Evolutionary conservation across 2,113 vertebrate genomes (phyloP).

Genomic region (Rhagologus leucostigma): DNA sequence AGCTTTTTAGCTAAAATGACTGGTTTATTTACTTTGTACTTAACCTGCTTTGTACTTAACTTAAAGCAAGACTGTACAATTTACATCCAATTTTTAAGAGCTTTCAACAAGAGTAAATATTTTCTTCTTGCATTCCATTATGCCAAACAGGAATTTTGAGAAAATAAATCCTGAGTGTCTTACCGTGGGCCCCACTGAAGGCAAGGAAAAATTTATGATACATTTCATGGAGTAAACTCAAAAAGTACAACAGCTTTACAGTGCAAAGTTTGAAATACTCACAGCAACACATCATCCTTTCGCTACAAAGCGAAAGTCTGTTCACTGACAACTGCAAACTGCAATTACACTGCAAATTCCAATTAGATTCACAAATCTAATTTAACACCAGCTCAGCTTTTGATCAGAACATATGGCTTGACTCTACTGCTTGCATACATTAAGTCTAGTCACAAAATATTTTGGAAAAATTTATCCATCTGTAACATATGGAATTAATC

Average conservation of each 20-base stretch:
- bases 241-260: background rate
- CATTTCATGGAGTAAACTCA: background rate
- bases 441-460: constrained; percentile 17
- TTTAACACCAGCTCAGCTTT: constrained; percentile 35
- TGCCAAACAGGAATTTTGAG: background rate
- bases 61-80: background rate
- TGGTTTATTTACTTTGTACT: background rate
- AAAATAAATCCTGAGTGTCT: background rate
- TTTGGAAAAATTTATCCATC: constrained; percentile 18
- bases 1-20: background rate
- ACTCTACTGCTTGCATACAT: constrained; percentile 6
- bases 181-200: background rate
- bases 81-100: background rate
- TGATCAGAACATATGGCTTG: constrained; percentile 44
- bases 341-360: background rate
- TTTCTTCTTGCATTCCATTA: background rate
- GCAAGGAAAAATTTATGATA: background rate
- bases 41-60: background rate
- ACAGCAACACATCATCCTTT: background rate
- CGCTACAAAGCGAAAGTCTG: background rate
- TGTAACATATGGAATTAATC: constrained; percentile 37
- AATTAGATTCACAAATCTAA: constrained; percentile 22
- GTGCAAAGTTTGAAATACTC: background rate
- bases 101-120: background rate
- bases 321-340: constrained; percentile 22